Evolutionary conservation across 2,888 invertebrate species (phyloP), one percentile per base, ranked within the genome.

Genomic region (Andrena camellia): DNA sequence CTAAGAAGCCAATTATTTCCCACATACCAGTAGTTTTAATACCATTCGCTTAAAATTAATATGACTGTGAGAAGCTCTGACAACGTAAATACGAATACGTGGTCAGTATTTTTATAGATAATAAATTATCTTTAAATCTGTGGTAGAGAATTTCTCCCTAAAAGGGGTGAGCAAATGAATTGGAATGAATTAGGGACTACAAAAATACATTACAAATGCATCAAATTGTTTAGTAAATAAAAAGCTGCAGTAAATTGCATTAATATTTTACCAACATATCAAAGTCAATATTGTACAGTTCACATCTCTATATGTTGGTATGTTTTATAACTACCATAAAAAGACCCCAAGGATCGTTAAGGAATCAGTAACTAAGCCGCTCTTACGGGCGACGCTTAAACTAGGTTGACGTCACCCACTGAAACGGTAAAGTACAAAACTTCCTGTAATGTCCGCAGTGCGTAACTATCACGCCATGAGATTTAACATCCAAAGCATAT

Each of bases 331-430:
- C 42, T 26, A 26, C n/a, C 29, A 48, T 26, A 35, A 54, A 20
- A 33, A 78, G 29, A 23, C 71, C 29, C 23, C 42, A 42, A 42
- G 42, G 69, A 60, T 70, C 74, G 48, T 84, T 50, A 29, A 29
- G 31, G 85, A 92, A 92, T 88, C 73, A 68, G 87, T 87, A 85
- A 84, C 89, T 90, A 87, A 89, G 89, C 84, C 92, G 85, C 93
- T 92, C 93, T 93, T 90, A 90, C 92, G 93, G 92, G 64, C 62
- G 59, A 70, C 23, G 69, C 84, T 82, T 86, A 90, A 93, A 93
- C 92, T 92, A 92, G 84, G 86, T 87, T 54, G 69, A 63, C 72
- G 85, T 60, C 70, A 64, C 60, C 72, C 76, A 84, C 86, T 91
- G 86, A 62, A 86, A 82, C 76, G 91, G 89, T 91, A 91, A 86